Percentiles rank a stretch among this genome's conserved stretches.
phyloP scores from a whole-genome alignment of 2,113 vertebrate species.

The Ovis aries region DNA sequence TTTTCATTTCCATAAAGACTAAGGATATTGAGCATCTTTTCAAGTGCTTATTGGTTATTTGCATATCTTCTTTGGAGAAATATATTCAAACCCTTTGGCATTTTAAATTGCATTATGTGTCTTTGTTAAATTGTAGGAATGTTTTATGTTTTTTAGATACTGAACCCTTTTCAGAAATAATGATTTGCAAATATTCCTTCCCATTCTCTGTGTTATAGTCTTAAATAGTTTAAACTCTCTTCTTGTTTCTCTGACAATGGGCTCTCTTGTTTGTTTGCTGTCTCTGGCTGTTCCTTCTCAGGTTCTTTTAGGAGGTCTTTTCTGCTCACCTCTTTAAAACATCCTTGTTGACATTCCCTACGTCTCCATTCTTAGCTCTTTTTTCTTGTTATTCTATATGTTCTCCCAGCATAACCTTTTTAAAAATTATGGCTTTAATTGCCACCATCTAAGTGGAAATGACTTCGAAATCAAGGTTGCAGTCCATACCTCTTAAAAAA shows the following conservation, averaged over 20 bases:
- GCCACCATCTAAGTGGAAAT: background rate
- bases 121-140: background rate
- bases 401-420: background rate
- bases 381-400: background rate
- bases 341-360: background rate
- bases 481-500: background rate
- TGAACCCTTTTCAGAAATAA: background rate
- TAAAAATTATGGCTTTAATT: background rate
- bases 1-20: conserved; percentile 12
- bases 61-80: background rate
- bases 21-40: background rate
- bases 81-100: background rate
- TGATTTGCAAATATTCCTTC: background rate
- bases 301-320: background rate
- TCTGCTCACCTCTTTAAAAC: background rate
- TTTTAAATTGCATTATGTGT: conserved; percentile 9
- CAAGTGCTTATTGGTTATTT: background rate
- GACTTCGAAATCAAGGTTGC: conserved; percentile 4
- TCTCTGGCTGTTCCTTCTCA: background rate
- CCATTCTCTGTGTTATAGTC: background rate
- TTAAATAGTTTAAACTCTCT: background rate
- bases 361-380: background rate
- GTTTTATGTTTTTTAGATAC: background rate
- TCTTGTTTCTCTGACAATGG: background rate
- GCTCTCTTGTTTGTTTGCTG: background rate